Evolutionary conservation across 2,797 vertebrate genomes (phyloP), one percentile per base, ranked within the genome.

Genomic region (Acanthopagrus latus): DNA sequence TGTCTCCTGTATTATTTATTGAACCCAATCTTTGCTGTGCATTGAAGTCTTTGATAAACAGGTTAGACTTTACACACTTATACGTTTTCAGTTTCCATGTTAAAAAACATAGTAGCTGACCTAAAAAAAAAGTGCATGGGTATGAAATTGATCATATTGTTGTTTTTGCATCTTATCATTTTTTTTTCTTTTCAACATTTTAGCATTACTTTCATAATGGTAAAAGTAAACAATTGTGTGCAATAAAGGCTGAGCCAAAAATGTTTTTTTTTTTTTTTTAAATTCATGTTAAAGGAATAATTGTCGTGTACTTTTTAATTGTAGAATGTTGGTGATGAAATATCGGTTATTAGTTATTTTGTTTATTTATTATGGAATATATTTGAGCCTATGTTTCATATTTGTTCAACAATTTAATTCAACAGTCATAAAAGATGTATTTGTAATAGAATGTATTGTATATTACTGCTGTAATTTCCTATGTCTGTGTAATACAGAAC

Each of bases 201-300:
- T 64, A 68, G 25, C 23, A 27, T 78, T 57, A 46, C 25, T 51
- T 77, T 81, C 20, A 65, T 50, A 18, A 71, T 51, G 27, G 20
- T 67, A 78, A 81, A 79, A 58, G 43, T 55, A 74, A 60, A 44
- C 23, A 58, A 67, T 66, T 81, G 80, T 86, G 83, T 89, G 82
- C 83, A 92, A 90, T 89, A 80, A 86, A 85, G 90, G 91, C 88
- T 89, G 91, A 94, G 93, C 94, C 93, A 95, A 94, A 91, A 59
- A 78, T 58, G n/a, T 46, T 48, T 46, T 48, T 27, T 27, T 27
- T 27, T 27, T 27, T 64, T 75, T 83, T 80, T 86, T 67, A 57
- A 77, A 60, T 23, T 67, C 7, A 76, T 74, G 54, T 76, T 33
- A 71, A 27, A 75, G 5, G 82, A 64, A 67, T 72, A 59, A 66